phyloP scores from a whole-genome alignment of 2,888 invertebrate genomes.

The Plebejus melissa region DNA sequence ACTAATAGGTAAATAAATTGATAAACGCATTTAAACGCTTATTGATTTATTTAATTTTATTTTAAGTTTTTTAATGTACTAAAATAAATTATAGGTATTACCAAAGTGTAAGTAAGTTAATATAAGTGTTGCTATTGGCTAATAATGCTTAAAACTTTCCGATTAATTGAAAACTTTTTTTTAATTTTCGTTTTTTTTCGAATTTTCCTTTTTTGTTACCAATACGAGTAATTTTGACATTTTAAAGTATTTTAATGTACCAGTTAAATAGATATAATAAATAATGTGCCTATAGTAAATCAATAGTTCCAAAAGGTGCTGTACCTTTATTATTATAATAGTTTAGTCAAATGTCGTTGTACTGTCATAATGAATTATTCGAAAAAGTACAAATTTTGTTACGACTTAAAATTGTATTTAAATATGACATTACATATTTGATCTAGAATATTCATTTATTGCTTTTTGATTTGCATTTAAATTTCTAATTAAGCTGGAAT shows the following conservation, averaged over 20 bases:
- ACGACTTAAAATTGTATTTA: not conserved
- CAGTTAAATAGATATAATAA: slow-evolving; percentile 24
- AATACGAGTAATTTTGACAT: slow-evolving; percentile 33
- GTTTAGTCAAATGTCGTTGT: slow-evolving; percentile 41
- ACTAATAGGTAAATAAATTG: slow-evolving; percentile 29
- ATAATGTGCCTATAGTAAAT: slow-evolving; percentile 59
- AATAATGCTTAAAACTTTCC: slow-evolving; percentile 20
- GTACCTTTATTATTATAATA: slow-evolving; percentile 44
- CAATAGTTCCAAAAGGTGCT: slow-evolving; percentile 53
- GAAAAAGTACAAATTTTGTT: slow-evolving; percentile 22
- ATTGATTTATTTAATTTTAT: slow-evolving; percentile 42
- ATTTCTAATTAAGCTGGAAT: not conserved
- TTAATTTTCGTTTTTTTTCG: not conserved
- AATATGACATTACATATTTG: not conserved
- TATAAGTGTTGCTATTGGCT: slow-evolving; percentile 48
- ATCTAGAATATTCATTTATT: not conserved
- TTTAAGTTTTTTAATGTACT: slow-evolving; percentile 52
- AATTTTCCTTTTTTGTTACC: not conserved
- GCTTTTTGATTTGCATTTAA: not conserved
- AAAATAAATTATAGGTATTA: slow-evolving; percentile 70
- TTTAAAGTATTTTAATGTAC: slow-evolving; percentile 36
- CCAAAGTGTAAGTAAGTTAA: slow-evolving; percentile 77
- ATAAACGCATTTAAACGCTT: slow-evolving; percentile 31
- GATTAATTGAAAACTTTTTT: not conserved
- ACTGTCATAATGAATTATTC: slow-evolving; percentile 32